Conservation (phyloP, 2,888 invertebrate species). For the Chrysopilus asiliformis region DNA sequence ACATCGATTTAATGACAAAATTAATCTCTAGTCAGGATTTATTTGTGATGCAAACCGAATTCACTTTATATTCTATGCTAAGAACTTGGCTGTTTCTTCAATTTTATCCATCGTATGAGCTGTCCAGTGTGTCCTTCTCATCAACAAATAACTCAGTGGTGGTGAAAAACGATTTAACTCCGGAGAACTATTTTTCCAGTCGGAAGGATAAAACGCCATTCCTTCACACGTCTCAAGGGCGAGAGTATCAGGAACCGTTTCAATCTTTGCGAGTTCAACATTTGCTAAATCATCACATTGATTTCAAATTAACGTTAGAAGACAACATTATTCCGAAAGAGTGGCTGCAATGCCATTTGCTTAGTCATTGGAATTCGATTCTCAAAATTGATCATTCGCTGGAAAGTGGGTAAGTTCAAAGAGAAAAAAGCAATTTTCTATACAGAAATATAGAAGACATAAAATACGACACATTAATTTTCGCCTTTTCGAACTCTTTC, state of each 20-base stretch:
- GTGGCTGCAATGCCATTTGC: constrained; percentile 51
- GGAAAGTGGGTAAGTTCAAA: constrained; percentile 47
- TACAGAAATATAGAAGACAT: background rate
- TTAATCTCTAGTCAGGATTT: constrained; percentile 50
- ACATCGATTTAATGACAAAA: constrained; percentile 49
- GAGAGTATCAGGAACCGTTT: constrained; percentile 47
- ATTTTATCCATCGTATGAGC: constrained; percentile 37
- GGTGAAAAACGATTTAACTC: constrained; percentile 15
- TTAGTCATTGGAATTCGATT: constrained; percentile 56
- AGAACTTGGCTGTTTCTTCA: constrained; percentile 54
- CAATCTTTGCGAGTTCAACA: constrained; percentile 50
- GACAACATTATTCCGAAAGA: constrained; percentile 56
- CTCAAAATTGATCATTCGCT: constrained; percentile 53
- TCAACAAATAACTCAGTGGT: no score
- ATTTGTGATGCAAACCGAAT: constrained; percentile 65
- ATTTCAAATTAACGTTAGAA: constrained; percentile 49
- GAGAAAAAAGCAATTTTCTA: background rate
- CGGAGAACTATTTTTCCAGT: constrained; percentile 25
- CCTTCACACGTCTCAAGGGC: constrained; percentile 45
- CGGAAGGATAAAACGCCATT: constrained; percentile 39
- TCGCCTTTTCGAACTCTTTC: no score
- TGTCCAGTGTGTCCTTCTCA: constrained; percentile 11
- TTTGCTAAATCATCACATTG: constrained; percentile 54
- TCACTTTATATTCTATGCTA: constrained; percentile 56
- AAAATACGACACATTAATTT: background rate